Conservation (phyloP, 2,888 invertebrate species). For the Merodon equestris region DNA sequence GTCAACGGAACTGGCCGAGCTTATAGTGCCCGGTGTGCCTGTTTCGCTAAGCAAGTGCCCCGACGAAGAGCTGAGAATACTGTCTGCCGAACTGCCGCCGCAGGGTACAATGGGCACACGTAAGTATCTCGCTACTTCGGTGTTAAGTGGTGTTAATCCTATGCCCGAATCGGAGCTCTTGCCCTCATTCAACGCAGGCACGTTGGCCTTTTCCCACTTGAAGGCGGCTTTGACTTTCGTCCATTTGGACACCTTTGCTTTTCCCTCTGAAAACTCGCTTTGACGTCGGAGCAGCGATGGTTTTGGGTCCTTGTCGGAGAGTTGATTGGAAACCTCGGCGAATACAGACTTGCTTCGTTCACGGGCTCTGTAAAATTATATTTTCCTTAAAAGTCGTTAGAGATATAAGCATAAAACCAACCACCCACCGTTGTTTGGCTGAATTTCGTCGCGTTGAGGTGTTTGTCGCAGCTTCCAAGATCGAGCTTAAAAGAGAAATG, state of each 20-base stretch:
- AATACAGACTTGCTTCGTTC: conserved; percentile 85
- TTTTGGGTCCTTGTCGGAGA: conserved; percentile 73
- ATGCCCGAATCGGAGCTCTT: conserved; percentile 78
- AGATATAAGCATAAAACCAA: neutral
- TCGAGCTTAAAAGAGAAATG: conserved; percentile 83
- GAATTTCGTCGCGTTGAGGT: conserved; percentile 80
- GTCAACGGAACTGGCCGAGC: conserved; percentile 87
- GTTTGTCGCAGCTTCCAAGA: conserved; percentile 81
- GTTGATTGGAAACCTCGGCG: conserved; percentile 81
- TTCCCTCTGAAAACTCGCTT: conserved; percentile 77
- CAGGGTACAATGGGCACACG: conserved; percentile 79
- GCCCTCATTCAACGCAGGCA: conserved; percentile 76
- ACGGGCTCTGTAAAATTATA: conserved; percentile 74
- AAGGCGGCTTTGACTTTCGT: conserved; percentile 93
- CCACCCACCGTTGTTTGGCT: conserved; percentile 74
- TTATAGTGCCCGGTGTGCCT: conserved; percentile 84
- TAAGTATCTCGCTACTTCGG: conserved; percentile 80
- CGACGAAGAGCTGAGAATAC: conserved; percentile 79
- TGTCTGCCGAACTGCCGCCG: conserved; percentile 81
- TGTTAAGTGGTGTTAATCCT: conserved; percentile 79
- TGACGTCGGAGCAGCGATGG: conserved; percentile 73
- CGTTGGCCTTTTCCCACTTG: conserved; percentile 89
- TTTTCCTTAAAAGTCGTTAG: neutral
- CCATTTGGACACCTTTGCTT: conserved; percentile 86
- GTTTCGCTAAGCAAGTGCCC: conserved; percentile 80